phyloP scores from a whole-genome alignment of 2,797 vertebrate species.

The Catostomus latipinnis region DNA sequence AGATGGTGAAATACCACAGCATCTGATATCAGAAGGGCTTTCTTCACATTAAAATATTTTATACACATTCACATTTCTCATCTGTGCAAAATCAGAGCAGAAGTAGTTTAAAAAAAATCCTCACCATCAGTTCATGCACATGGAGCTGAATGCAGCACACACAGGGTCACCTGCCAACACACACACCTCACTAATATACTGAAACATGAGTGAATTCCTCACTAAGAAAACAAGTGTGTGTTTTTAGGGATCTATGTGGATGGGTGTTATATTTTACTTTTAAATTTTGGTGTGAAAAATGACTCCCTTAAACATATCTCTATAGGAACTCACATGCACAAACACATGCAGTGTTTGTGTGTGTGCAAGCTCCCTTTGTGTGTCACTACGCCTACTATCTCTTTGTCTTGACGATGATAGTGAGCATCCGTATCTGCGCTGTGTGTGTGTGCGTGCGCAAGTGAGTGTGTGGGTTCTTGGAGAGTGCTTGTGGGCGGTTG shows the following conservation, averaged over 20 bases:
- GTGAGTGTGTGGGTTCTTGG: slow-evolving; percentile 31
- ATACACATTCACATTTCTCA: not conserved
- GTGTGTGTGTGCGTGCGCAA: slow-evolving; percentile 2
- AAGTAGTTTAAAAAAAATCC: not conserved
- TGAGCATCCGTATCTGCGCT: not conserved
- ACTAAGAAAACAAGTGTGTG: not conserved
- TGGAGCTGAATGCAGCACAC: slow-evolving; percentile 17
- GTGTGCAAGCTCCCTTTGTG: not conserved
- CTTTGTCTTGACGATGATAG: slow-evolving; percentile 31
- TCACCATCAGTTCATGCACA: slow-evolving; percentile 12
- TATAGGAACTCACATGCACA: not conserved
- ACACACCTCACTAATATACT: not conserved
- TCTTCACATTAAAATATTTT: slow-evolving; percentile 12
- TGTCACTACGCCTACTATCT: not conserved
- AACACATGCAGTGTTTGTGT: not conserved
- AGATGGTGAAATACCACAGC: slow-evolving; percentile 34
- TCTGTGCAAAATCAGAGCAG: slow-evolving; percentile 33
- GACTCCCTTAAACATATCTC: not conserved
- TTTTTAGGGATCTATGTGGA: not conserved
- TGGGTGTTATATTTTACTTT: not conserved
- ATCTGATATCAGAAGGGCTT: slow-evolving; percentile 4
- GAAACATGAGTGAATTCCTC: not conserved
- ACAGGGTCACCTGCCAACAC: slow-evolving; percentile 33
- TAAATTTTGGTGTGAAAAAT: not conserved
- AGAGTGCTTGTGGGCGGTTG: slow-evolving; percentile 41